Percentiles rank a stretch among this genome's conserved stretches.
phyloP scores from a whole-genome alignment of 1,140 invertebrate genomes.

The Lucilia cuprina region DNA sequence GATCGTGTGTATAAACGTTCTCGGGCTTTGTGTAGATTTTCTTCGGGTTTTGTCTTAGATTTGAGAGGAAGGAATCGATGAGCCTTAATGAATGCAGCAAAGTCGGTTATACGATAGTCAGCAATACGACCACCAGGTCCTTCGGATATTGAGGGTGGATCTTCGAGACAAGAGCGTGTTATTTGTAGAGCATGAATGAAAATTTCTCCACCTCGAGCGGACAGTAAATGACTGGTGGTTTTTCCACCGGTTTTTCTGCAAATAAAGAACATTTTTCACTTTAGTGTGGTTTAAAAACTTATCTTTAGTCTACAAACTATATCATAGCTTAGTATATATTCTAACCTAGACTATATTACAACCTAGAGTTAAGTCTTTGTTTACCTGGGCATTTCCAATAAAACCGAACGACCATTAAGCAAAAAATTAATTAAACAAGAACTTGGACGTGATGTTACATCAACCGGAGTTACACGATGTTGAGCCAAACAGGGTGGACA shows the following conservation, averaged over 20 bases:
- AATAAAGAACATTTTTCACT: background rate
- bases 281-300: background rate
- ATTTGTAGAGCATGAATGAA: constrained; percentile 93
- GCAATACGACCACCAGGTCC: constrained; percentile 91
- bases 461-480: constrained; percentile 91
- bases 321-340: background rate
- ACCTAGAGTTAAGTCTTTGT: background rate
- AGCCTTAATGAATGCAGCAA: constrained; percentile 86
- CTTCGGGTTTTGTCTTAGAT: constrained; percentile 57
- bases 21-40: constrained; percentile 68
- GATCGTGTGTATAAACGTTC: constrained; percentile 78
- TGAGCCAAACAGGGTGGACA: constrained; percentile 85
- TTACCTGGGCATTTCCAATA: constrained; percentile 88
- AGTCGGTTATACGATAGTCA: constrained; percentile 88
- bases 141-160: constrained; percentile 94
- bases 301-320: background rate
- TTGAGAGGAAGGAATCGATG: constrained; percentile 80
- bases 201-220: constrained; percentile 94
- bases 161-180: constrained; percentile 86
- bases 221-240: constrained; percentile 90
- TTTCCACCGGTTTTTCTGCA: constrained; percentile 80
- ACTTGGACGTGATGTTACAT: constrained; percentile 93
- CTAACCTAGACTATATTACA: too few species aligned
- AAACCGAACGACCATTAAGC: constrained; percentile 90
- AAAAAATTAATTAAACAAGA: constrained; percentile 97